Conservation (phyloP, 30 jellyfish, hydroid and myxozoan species). For the Catostylus mosaicus region DNA sequence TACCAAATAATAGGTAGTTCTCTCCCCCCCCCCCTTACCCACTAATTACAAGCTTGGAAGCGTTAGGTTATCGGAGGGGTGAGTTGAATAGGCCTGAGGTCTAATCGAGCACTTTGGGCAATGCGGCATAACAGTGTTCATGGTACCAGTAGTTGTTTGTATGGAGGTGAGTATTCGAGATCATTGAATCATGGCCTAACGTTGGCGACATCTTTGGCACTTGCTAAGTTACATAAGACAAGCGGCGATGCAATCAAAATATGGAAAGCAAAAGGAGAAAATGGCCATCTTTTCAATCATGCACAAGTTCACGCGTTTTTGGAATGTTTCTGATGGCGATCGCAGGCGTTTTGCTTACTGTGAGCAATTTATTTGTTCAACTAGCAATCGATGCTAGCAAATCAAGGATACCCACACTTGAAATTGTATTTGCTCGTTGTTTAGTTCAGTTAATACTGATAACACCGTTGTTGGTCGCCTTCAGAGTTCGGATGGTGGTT, state of each 20-base stretch:
- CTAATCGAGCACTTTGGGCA: too few relatives aligned
- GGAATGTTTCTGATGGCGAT: slow-evolving; percentile 82
- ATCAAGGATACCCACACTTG: slow-evolving; percentile 68
- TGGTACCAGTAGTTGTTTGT: slow-evolving; percentile 45
- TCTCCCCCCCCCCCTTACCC: too few relatives aligned
- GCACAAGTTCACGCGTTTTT: slow-evolving; percentile 23
- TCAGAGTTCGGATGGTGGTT: slow-evolving; percentile 14
- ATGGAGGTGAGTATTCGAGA: not conserved
- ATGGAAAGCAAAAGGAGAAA: not conserved
- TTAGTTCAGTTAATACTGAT: slow-evolving; percentile 52
- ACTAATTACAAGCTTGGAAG: too few relatives aligned
- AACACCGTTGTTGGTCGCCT: slow-evolving; percentile 32
- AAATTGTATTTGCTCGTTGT: slow-evolving; percentile 71
- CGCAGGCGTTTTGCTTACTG: slow-evolving; percentile 75
- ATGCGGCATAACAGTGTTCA: not conserved
- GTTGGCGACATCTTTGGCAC: too few relatives aligned
- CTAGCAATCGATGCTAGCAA: slow-evolving; percentile 65
- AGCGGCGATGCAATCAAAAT: not conserved
- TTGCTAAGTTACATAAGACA: too few relatives aligned
- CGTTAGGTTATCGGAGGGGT: too few relatives aligned
- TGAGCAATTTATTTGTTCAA: slow-evolving; percentile 80
- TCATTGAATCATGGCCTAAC: slow-evolving; percentile 18
- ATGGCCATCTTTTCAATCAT: not conserved
- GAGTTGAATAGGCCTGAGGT: too few relatives aligned
- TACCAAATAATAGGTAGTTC: too few relatives aligned